A percentile compares a stretch with the other conserved stretches of the same genome.
Conservation (phyloP, 1,140 invertebrate species). For the Leptoteleia sp. region DNA sequence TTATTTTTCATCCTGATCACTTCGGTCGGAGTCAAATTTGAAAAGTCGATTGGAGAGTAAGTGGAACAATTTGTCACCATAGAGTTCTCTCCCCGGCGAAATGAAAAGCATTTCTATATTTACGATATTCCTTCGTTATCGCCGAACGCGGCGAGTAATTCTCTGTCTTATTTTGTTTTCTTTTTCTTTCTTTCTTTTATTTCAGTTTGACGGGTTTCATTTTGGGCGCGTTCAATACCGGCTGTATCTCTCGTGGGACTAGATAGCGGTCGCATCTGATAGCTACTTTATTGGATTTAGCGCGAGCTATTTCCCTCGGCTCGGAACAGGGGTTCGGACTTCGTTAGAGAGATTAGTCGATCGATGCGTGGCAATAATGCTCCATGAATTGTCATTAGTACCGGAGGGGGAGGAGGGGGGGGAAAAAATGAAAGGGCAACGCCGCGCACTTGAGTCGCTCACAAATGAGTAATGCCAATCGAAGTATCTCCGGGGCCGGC, state of each 20-base stretch:
- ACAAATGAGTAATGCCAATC: slow-evolving; percentile 36
- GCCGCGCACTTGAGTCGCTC: background rate
- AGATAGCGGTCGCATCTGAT: slow-evolving; percentile 61
- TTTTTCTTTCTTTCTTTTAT: slow-evolving; percentile 19
- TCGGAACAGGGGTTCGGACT: slow-evolving; percentile 48
- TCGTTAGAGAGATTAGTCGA: slow-evolving; percentile 61
- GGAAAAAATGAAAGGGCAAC: slow-evolving; percentile 14
- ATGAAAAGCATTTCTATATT: slow-evolving; percentile 3
- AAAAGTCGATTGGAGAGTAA: too few relatives aligned
- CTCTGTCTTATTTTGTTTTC: background rate
- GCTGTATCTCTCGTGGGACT: slow-evolving; percentile 38
- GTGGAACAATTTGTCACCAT: too few relatives aligned
- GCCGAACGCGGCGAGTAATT: slow-evolving; percentile 15
- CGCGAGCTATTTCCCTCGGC: slow-evolving; percentile 53
- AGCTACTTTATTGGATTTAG: slow-evolving; percentile 66
- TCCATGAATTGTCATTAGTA: slow-evolving; percentile 61
- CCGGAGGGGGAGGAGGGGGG: background rate
- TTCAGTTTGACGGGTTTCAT: slow-evolving; percentile 52
- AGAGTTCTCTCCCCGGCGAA: too few relatives aligned
- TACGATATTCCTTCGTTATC: slow-evolving; percentile 6
- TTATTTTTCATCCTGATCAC: too few relatives aligned
- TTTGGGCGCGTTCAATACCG: slow-evolving; percentile 50
- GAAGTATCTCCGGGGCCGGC: slow-evolving; percentile 15
- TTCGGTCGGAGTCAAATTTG: too few relatives aligned
- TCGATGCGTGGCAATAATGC: slow-evolving; percentile 59